phyloP scores from a whole-genome alignment of 2,113 vertebrate species.

The Ctenomys sociabilis region DNA sequence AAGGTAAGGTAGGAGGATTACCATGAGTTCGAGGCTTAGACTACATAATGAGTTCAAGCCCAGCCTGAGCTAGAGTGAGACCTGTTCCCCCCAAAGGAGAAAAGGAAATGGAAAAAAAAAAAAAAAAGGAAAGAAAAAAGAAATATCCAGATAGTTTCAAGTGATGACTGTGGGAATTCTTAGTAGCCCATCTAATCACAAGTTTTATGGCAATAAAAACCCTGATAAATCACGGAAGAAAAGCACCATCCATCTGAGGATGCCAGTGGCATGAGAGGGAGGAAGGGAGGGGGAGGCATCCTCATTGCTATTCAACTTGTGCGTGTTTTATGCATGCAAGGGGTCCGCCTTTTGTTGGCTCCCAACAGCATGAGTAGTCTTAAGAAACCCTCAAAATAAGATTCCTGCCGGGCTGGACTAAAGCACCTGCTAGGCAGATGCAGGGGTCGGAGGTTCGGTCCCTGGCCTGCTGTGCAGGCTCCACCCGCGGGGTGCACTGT shows the following conservation, averaged over 20 bases:
- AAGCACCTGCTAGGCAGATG: too few species aligned
- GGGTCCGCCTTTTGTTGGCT: conserved; percentile 1
- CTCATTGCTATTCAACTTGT: conserved; percentile 7
- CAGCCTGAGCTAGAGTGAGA: neutral
- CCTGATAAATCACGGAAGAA: conserved; percentile 64
- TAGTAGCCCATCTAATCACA: conserved; percentile 44
- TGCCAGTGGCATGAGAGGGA: neutral
- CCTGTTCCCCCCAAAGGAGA: neutral
- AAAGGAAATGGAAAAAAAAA: neutral
- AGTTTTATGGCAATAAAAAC: conserved; percentile 44
- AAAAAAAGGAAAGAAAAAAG: neutral
- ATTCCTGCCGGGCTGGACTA: neutral
- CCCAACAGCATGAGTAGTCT: neutral
- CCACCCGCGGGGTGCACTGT: too few species aligned
- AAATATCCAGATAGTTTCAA: conserved; percentile 32
- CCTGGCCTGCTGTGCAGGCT: too few species aligned
- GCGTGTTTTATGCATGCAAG: conserved; percentile 23
- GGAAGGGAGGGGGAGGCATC: neutral
- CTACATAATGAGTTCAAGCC: neutral
- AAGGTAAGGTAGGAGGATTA: neutral
- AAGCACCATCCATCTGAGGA: conserved; percentile 57
- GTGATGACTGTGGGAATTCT: conserved; percentile 57
- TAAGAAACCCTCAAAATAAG: conserved; percentile 38
- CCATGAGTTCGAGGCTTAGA: neutral
- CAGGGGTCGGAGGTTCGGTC: too few species aligned